Conservation (phyloP, 2,113 vertebrate species). For the Rhagologus leucostigma region DNA sequence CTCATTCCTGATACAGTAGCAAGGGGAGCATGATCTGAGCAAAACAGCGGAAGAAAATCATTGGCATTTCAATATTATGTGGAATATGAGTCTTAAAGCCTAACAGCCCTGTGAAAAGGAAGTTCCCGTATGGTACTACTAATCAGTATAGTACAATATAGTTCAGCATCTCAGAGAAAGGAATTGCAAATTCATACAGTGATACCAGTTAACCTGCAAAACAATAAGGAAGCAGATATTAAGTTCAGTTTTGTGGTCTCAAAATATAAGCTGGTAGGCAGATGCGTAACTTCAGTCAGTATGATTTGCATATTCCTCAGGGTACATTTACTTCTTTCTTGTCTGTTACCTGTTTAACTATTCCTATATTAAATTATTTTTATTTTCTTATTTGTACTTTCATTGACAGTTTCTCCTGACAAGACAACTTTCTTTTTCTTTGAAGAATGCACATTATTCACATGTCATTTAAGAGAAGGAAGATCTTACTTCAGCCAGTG, state of each 20-base stretch:
- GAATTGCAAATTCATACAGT: not conserved
- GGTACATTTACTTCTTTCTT: not conserved
- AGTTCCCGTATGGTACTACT: not conserved
- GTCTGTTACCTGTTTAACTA: not conserved
- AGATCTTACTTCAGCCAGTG: not conserved
- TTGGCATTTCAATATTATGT: not conserved
- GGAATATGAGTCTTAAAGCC: not conserved
- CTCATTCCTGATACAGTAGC: not conserved
- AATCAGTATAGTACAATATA: not conserved
- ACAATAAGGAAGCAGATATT: not conserved
- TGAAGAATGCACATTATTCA: not conserved
- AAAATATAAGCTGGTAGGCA: not conserved
- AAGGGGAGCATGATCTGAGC: not conserved
- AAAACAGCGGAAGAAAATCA: not conserved
- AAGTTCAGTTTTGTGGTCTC: not conserved
- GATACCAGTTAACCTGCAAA: not conserved
- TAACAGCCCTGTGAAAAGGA: not conserved
- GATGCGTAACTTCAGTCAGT: not conserved
- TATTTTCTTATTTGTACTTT: not conserved
- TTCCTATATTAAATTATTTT: not conserved
- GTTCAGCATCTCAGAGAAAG: not conserved
- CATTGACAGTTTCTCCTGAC: not conserved
- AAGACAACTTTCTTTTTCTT: not conserved
- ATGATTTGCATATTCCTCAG: not conserved
- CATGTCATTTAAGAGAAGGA: not conserved